Evolutionary conservation across 2,797 vertebrate species (phyloP).

Genomic region (Tapirus indicus): DNA sequence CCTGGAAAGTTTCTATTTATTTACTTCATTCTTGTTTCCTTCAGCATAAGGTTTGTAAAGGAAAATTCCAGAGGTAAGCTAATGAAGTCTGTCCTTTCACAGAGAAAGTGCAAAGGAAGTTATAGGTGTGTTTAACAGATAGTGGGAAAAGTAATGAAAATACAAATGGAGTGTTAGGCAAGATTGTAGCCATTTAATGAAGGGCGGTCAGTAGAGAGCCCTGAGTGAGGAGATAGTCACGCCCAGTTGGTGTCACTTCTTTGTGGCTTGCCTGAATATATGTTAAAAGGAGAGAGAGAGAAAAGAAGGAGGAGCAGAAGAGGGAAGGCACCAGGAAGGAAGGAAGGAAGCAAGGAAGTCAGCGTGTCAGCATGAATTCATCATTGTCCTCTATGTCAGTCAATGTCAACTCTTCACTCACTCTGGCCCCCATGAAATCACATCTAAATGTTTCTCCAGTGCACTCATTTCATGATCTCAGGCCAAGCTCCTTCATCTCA

Average conservation of each 20-base stretch:
- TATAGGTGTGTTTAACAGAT: not conserved
- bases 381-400: not conserved
- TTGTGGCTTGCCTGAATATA: not conserved
- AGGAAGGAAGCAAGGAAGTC: accelerated
- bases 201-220: not conserved
- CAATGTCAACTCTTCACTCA: not conserved
- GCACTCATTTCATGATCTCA: not conserved
- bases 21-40: conserved; percentile 37
- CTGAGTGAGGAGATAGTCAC: not conserved
- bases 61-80: not conserved
- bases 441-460: not conserved
- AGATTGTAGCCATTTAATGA: not conserved
- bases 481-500: not conserved
- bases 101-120: not conserved
- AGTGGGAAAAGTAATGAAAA: not conserved
- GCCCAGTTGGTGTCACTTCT: not conserved
- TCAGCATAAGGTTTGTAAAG: not conserved
- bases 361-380: not conserved
- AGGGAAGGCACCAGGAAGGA: too few relatives aligned
- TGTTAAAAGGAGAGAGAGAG: not conserved
- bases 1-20: conserved; percentile 13
- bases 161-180: not conserved
- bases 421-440: not conserved
- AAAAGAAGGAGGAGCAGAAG: too few relatives aligned
- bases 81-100: conserved; percentile 1